Conservation (phyloP, 2,888 invertebrate genomes). For the Orchestes rusci region DNA sequence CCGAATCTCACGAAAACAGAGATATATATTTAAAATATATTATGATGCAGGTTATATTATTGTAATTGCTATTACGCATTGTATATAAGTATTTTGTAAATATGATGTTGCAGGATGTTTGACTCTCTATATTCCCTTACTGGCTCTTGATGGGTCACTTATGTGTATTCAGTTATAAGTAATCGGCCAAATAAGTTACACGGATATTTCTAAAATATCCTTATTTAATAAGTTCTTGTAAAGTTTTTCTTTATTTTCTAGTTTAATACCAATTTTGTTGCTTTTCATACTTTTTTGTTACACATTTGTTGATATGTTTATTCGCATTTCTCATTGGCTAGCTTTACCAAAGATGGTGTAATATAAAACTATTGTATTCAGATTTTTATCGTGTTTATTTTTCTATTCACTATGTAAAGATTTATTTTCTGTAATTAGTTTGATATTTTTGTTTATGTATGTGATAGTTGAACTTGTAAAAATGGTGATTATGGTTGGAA, state of each 20-base stretch:
- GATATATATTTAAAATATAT: constrained; percentile 34
- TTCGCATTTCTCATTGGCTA: constrained; percentile 34
- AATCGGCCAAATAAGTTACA: too few species aligned
- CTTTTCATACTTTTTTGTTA: constrained; percentile 18
- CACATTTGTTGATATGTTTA: constrained; percentile 13
- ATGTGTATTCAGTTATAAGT: too few species aligned
- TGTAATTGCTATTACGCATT: neutral
- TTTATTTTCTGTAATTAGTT: constrained; percentile 18
- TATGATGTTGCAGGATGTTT: neutral
- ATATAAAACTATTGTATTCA: constrained; percentile 37
- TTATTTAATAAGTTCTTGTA: constrained; percentile 7
- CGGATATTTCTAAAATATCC: too few species aligned
- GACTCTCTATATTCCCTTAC: neutral
- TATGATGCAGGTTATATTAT: constrained; percentile 35
- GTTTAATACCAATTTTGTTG: constrained; percentile 11
- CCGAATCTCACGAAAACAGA: constrained; percentile 41
- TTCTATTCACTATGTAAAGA: neutral
- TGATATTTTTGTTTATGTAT: constrained; percentile 30
- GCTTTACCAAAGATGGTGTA: constrained; percentile 46
- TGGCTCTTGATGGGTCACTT: too few species aligned
- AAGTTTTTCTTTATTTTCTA: constrained; percentile 11
- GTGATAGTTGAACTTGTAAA: constrained; percentile 33
- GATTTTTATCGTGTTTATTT: constrained; percentile 14
- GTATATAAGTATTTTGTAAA: constrained; percentile 4
- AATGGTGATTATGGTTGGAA: constrained; percentile 35